phyloP scores from a whole-genome alignment of 2,888 invertebrate genomes.

The Xiphydria camelus region DNA sequence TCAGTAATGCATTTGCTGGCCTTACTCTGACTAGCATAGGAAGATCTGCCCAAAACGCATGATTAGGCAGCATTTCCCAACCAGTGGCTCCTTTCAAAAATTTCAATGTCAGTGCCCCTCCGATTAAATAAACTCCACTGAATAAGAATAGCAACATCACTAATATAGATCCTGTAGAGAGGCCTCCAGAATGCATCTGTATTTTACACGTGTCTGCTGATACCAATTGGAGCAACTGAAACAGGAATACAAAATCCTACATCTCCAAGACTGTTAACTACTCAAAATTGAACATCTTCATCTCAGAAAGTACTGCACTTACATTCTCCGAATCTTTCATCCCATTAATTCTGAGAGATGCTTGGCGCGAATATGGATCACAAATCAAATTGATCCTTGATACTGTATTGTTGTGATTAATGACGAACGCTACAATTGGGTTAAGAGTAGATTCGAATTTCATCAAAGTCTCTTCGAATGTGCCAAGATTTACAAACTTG shows the following conservation, averaged over 20 bases:
- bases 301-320: slow-evolving; percentile 3
- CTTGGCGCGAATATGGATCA: slow-evolving; percentile 29
- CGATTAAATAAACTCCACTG: slow-evolving; percentile 65
- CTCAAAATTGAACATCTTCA: slow-evolving; percentile 50
- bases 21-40: slow-evolving; percentile 71
- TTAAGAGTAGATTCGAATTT: background rate
- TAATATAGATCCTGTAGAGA: slow-evolving; percentile 68
- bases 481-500: slow-evolving; percentile 30
- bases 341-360: background rate
- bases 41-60: slow-evolving; percentile 73
- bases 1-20: slow-evolving; percentile 9
- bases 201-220: slow-evolving; percentile 61
- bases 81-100: slow-evolving; percentile 74
- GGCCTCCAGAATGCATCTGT: slow-evolving; percentile 50
- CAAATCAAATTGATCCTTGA: slow-evolving; percentile 57
- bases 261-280: too few relatives aligned
- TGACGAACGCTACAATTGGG: slow-evolving; percentile 8
- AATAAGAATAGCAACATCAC: slow-evolving; percentile 67
- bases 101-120: slow-evolving; percentile 69
- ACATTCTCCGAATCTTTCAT: background rate
- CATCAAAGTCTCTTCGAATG: slow-evolving; percentile 28
- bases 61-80: slow-evolving; percentile 73
- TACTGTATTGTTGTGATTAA: slow-evolving; percentile 40
- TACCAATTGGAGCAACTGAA: too few relatives aligned
- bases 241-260: too few relatives aligned